phyloP scores from a whole-genome alignment of 2,888 invertebrate genomes.

The Apeira syringaria region DNA sequence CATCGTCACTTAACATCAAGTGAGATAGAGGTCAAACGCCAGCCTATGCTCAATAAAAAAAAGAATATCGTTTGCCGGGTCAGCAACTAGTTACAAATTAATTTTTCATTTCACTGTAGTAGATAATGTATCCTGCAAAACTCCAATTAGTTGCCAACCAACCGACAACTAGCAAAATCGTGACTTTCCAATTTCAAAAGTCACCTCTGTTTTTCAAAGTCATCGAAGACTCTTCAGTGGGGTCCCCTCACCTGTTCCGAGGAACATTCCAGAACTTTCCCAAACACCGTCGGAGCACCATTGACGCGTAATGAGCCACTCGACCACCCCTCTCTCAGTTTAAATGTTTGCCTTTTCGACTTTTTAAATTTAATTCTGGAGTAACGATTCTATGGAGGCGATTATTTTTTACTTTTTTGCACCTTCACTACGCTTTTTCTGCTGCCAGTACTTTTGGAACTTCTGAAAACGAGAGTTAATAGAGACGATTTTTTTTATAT shows the following conservation, averaged over 20 bases:
- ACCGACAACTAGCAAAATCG: not conserved
- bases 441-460: not conserved
- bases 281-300: constrained; percentile 50
- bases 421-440: constrained; percentile 7
- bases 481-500: not conserved
- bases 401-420: constrained; percentile 25
- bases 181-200: constrained; percentile 17
- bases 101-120: too few relatives aligned
- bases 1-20: too few relatives aligned
- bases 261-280: constrained; percentile 36
- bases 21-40: too few relatives aligned
- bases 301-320: constrained; percentile 70
- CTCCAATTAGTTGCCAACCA: not conserved
- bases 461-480: not conserved
- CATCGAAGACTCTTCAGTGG: constrained; percentile 11
- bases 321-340: constrained; percentile 48
- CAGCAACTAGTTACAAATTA: too few relatives aligned
- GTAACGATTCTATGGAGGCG: constrained; percentile 22
- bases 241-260: constrained; percentile 4
- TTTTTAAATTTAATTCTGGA: constrained; percentile 47
- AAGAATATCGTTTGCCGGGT: too few relatives aligned
- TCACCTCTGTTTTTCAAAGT: constrained; percentile 10
- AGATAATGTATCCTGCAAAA: not conserved
- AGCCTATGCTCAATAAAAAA: too few relatives aligned
- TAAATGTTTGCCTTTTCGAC: constrained; percentile 63